Evolutionary conservation across 1,140 invertebrate genomes (phyloP).

Genomic region (Halotydeus destructor): DNA sequence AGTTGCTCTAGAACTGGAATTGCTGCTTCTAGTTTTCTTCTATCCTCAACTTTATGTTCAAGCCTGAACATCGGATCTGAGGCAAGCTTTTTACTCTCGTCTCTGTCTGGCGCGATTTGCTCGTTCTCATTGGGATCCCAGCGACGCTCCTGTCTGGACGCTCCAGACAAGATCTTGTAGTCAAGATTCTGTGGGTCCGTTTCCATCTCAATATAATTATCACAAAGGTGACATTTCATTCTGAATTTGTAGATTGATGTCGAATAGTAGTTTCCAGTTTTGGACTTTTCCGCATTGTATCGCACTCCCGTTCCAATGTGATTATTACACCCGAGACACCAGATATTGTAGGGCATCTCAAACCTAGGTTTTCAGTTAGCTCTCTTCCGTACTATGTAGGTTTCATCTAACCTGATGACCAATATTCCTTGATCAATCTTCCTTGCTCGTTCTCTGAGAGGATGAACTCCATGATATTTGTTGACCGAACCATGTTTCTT

Average conservation of each 20-base stretch:
- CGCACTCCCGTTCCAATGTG: slow-evolving; percentile 97
- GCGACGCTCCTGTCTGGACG: slow-evolving; percentile 81
- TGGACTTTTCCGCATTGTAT: slow-evolving; percentile 97
- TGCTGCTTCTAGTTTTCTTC: slow-evolving; percentile 40
- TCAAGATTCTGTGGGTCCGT: slow-evolving; percentile 98
- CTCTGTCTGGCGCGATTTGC: slow-evolving; percentile 56
- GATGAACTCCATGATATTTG: slow-evolving; percentile 76
- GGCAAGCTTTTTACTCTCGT: slow-evolving; percentile 58
- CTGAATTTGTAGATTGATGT: slow-evolving; percentile 94
- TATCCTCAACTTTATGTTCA: slow-evolving; percentile 69
- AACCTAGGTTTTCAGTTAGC: slow-evolving; percentile 36
- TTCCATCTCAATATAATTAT: slow-evolving; percentile 93
- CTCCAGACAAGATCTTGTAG: slow-evolving; percentile 84
- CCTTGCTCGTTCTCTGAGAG: slow-evolving; percentile 73
- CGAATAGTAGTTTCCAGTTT: slow-evolving; percentile 94
- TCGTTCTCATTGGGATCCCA: slow-evolving; percentile 95
- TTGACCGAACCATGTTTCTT: slow-evolving; percentile 64
- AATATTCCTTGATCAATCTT: slow-evolving; percentile 90
- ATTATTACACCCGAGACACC: slow-evolving; percentile 92
- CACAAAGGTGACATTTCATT: slow-evolving; percentile 98
- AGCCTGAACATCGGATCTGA: slow-evolving; percentile 90
- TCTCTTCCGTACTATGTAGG: background rate
- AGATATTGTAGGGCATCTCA: slow-evolving; percentile 99
- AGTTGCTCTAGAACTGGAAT: slow-evolving; percentile 47
- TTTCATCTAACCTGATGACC: slow-evolving; percentile 44